Evolutionary conservation across 2,888 invertebrate species (phyloP), one percentile per base, ranked within the genome.

Genomic region (Branchellion lobata): DNA sequence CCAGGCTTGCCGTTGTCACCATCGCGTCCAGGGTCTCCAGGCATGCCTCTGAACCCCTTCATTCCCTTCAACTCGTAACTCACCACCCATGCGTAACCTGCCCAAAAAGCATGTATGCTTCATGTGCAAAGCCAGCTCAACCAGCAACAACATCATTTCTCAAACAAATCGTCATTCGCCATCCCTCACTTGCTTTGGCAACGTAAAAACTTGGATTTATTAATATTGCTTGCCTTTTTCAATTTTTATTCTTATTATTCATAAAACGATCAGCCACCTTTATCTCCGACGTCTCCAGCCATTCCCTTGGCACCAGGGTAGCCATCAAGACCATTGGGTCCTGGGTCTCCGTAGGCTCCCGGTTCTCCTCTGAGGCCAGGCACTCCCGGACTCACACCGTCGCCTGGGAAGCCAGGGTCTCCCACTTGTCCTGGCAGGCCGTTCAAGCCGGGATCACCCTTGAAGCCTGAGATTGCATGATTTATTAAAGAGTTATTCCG

Each of bases 391-490:
- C 90, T 87, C 18, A 94, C 94, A 1, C 40, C 33, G 5, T 69
- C 71, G 1, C 81, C 81, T 21, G 78, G 75, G 29, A 1, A 1
- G 33, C 79, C 79, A 75, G 86, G 21, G 61, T 57, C 61, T 57
- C 61, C 61, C 5, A n/a, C 86, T 82, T 91, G 91, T 81, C 94
- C 94, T 0, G 81, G 80, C 24, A 71, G 33, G 36, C 83, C 83
- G 51, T 81, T 79, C n/a, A 80, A 80, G 8, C 84, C 84, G n/a
- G 82, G 80, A 29, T 83, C 79, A 68, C 84, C 84, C 61, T 61
- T 61, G 29, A 77, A 77, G 21, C 77, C 77, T 77, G n/a, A n/a
- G 21, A 40, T n/a, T n/a, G n/a, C n/a, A n/a, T n/a, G n/a, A n/a
- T n/a, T n/a, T n/a, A n/a, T n/a, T n/a, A n/a, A n/a, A n/a, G n/a